These are phyloP conservation scores for Synanthedon vespiformis DNA, from an alignment of 2,888 invertebrate genomes.

Conservation along the genomic window DNA sequence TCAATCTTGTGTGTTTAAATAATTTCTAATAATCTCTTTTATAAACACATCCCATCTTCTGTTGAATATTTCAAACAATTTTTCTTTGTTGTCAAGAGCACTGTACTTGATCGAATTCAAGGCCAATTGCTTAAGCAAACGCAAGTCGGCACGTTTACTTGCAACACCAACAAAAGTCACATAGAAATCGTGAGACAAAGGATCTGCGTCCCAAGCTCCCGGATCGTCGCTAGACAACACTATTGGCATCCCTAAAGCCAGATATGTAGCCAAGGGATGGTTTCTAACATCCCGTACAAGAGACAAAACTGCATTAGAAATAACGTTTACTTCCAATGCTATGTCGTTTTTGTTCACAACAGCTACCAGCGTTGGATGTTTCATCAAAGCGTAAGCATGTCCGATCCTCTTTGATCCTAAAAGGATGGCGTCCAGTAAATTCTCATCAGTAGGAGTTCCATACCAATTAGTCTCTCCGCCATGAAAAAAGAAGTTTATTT, in stretches of 20 bases:
- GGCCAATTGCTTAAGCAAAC: conserved; percentile 79
- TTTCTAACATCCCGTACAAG: conserved; percentile 80
- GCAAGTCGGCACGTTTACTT: conserved; percentile 75
- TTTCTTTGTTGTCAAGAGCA: conserved; percentile 43
- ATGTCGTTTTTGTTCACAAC: conserved; percentile 70
- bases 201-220: conserved; percentile 80
- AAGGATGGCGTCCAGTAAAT: conserved; percentile 81
- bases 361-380: conserved; percentile 76
- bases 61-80: conserved; percentile 25
- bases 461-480: conserved; percentile 86
- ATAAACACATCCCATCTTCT: conserved; percentile 44
- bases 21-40: conserved; percentile 13
- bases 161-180: conserved; percentile 81
- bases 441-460: conserved; percentile 75
- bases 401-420: conserved; percentile 82
- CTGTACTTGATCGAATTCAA: conserved; percentile 81
- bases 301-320: conserved; percentile 81
- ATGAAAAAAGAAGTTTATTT: conserved; percentile 79
- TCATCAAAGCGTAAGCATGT: conserved; percentile 79
- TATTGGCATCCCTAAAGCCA: conserved; percentile 77
- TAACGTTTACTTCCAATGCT: conserved; percentile 82
- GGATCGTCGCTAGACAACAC: conserved; percentile 86
- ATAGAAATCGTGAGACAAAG: conserved; percentile 83
- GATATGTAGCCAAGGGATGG: conserved; percentile 77
- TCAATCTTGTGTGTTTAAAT: too few relatives aligned